Percentiles rank a stretch among this genome's conserved stretches.
phyloP scores from a whole-genome alignment of 1,140 invertebrate genomes.

The Musca domestica region DNA sequence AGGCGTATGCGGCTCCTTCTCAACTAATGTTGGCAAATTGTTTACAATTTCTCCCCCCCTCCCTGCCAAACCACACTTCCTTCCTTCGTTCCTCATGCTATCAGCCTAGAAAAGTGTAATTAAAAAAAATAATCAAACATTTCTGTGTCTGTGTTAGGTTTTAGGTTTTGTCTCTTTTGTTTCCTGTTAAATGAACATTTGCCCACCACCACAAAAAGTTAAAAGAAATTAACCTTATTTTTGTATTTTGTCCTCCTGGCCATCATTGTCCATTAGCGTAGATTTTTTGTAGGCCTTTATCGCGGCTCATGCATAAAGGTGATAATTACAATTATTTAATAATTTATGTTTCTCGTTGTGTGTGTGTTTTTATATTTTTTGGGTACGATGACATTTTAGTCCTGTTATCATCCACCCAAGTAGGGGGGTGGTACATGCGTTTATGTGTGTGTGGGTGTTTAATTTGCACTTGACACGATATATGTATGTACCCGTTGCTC shows the following conservation, averaged over 20 bases:
- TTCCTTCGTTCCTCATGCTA: too few relatives aligned
- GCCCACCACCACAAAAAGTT: neutral
- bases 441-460: neutral
- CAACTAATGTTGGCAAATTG: too few relatives aligned
- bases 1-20: too few relatives aligned
- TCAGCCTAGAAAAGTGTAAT: too few relatives aligned
- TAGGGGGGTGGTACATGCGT: neutral
- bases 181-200: neutral
- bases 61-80: too few relatives aligned
- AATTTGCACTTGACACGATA: slow-evolving; percentile 4
- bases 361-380: neutral
- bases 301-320: slow-evolving; percentile 8
- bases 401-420: neutral
- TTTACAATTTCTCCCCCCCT: too few relatives aligned
- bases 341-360: neutral
- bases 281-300: too few relatives aligned
- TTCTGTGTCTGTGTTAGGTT: too few relatives aligned
- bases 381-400: neutral
- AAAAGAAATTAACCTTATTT: neutral
- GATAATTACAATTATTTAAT: slow-evolving; percentile 21
- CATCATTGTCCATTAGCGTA: too few relatives aligned
- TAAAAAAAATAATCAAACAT: too few relatives aligned
- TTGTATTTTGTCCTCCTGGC: too few relatives aligned
- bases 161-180: too few relatives aligned
- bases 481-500: neutral